A percentile compares a stretch with the other conserved stretches of the same genome.
Conservation (phyloP, 2,113 vertebrate genomes). For the Chauna torquata region DNA sequence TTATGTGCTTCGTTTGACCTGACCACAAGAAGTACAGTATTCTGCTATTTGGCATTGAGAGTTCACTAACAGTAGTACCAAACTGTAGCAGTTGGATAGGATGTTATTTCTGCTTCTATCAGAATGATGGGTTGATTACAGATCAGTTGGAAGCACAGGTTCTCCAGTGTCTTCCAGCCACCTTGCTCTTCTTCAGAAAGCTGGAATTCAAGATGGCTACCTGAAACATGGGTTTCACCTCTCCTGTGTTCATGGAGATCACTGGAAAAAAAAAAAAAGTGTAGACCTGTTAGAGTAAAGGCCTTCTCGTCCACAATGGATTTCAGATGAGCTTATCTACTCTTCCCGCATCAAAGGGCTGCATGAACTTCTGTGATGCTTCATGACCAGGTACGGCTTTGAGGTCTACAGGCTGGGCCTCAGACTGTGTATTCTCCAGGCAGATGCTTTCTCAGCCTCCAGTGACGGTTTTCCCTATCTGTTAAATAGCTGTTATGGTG, state of each 20-base stretch:
- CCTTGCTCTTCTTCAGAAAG: not conserved
- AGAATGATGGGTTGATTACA: not conserved
- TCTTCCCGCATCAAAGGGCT: not conserved
- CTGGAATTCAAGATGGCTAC: not conserved
- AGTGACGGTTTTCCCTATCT: not conserved
- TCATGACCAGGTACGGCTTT: not conserved
- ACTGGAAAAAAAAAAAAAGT: not conserved
- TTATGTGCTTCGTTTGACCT: not conserved
- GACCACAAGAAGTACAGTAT: not conserved
- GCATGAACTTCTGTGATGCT: not conserved
- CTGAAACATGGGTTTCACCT: not conserved
- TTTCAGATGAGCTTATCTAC: not conserved
- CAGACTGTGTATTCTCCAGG: not conserved
- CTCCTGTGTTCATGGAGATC: not conserved
- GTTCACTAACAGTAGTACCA: no score
- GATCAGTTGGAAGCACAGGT: not conserved
- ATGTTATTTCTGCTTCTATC: not conserved
- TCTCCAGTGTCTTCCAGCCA: not conserved
- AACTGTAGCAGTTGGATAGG: not conserved
- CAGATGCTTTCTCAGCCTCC: not conserved
- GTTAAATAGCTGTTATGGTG: not conserved
- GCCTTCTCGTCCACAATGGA: not conserved
- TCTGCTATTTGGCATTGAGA: not conserved
- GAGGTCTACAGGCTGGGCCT: not conserved
- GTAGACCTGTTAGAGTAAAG: not conserved